Evolutionary conservation across 2,113 vertebrate genomes (phyloP).

Genomic region (Sinocyclocheilus grahami): DNA sequence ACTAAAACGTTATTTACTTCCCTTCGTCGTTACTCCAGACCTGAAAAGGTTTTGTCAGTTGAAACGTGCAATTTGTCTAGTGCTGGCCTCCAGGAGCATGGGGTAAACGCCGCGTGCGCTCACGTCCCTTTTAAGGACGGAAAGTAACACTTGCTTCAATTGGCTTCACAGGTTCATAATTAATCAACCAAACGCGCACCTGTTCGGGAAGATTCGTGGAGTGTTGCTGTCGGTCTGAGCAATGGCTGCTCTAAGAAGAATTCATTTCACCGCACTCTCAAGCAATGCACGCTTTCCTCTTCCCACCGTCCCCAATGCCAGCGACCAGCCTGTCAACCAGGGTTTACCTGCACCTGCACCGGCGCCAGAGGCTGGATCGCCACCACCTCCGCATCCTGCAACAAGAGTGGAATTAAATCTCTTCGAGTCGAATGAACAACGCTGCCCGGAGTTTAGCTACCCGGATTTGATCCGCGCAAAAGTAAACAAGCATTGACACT

Average conservation of each 20-base stretch:
- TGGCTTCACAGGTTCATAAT: conserved; percentile 23
- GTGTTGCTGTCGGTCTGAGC: not conserved
- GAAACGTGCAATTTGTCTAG: not conserved
- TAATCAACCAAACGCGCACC: conserved; percentile 53
- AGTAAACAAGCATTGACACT: conserved; percentile 50
- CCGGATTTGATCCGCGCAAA: conserved; percentile 78
- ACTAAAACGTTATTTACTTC: not conserved
- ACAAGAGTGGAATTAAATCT: conserved; percentile 80
- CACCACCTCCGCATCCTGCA: not conserved
- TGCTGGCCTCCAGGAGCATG: not conserved
- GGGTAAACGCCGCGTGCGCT: not conserved
- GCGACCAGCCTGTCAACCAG: not conserved
- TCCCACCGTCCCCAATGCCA: conserved; percentile 51
- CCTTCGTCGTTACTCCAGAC: not conserved
- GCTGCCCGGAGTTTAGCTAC: conserved; percentile 92
- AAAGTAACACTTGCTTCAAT: not conserved
- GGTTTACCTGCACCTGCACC: conserved; percentile 38
- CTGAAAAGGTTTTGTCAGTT: not conserved
- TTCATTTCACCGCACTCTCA: conserved; percentile 81
- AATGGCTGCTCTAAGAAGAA: conserved; percentile 87
- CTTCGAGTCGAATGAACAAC: conserved; percentile 83
- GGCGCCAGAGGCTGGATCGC: not conserved
- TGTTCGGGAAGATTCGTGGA: conserved; percentile 39
- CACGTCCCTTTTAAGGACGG: not conserved
- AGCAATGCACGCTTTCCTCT: conserved; percentile 55